A percentile compares a stretch with the other conserved stretches of the same genome.
phyloP scores from a whole-genome alignment of 2,113 vertebrate genomes.

The Phocoena sinus region DNA sequence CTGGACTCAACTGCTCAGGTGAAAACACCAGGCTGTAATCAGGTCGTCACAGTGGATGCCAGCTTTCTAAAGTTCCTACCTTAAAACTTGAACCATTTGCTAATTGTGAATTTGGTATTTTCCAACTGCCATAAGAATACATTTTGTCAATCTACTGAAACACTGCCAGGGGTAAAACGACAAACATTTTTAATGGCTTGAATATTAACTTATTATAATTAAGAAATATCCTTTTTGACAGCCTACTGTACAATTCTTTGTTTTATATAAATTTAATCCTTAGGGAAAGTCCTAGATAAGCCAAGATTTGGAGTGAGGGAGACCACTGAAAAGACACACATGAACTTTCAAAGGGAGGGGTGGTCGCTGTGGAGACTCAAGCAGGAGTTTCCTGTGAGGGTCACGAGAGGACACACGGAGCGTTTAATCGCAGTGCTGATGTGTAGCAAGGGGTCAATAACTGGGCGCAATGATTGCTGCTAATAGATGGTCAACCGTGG shows the following conservation, averaged over 20 bases:
- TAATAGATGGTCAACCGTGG: background rate
- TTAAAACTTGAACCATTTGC: background rate
- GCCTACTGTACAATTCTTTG: background rate
- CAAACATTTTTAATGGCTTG: background rate
- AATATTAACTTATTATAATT: background rate
- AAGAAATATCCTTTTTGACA: background rate
- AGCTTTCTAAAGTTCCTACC: background rate
- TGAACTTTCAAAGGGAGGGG: background rate
- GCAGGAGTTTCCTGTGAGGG: background rate
- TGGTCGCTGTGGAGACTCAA: background rate
- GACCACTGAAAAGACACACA: too few relatives aligned
- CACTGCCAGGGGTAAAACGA: background rate
- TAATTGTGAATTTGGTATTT: background rate
- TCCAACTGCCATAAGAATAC: background rate
- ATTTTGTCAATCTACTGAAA: background rate
- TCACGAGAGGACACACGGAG: background rate
- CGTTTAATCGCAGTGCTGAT: fast-evolving
- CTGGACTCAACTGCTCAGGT: background rate
- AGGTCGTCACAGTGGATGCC: fast-evolving
- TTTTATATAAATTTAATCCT: background rate
- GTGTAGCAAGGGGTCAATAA: fast-evolving
- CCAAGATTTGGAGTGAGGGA: background rate
- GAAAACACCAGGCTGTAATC: background rate
- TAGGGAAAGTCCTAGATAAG: background rate
- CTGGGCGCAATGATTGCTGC: fast-evolving